A percentile compares a stretch with the other conserved stretches of the same genome.
Conservation (phyloP, 2,888 invertebrate genomes). For the Palloptera scutellata region DNA sequence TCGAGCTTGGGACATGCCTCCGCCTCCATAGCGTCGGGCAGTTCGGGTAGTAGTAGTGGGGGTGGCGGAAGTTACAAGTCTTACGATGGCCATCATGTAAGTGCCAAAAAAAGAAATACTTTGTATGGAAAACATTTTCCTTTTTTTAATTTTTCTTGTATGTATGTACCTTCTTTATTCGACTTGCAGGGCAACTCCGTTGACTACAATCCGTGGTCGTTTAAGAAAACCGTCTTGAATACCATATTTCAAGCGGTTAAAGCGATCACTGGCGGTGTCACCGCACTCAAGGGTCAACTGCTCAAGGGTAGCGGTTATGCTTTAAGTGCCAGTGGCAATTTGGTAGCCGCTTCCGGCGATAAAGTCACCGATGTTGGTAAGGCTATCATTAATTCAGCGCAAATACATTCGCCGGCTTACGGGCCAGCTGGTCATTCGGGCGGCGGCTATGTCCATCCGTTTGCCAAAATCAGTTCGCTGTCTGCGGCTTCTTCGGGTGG, state of each 20-base stretch:
- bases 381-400: conserved; percentile 79
- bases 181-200: conserved; percentile 57
- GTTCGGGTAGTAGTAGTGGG: conserved; percentile 59
- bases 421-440: conserved; percentile 45
- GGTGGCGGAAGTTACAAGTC: conserved; percentile 49
- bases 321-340: conserved; percentile 71
- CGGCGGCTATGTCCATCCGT: conserved; percentile 52
- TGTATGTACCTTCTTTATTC: too few species aligned
- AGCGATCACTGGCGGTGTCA: conserved; percentile 86
- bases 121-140: not conserved
- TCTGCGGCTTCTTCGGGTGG: conserved; percentile 59
- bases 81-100: conserved; percentile 53
- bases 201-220: conserved; percentile 74
- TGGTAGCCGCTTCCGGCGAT: conserved; percentile 80
- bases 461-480: conserved; percentile 57
- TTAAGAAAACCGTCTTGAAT: conserved; percentile 83
- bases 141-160: conserved; percentile 3
- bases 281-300: conserved; percentile 86
- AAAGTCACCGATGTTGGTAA: conserved; percentile 81
- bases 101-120: conserved; percentile 1
- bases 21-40: conserved; percentile 62
- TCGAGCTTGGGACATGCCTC: conserved; percentile 62
- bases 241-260: conserved; percentile 88
- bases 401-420: conserved; percentile 67
- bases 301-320: conserved; percentile 83